Base-by-base conservation (phyloP, 2,113 vertebrate species). In the Macroglossus sobrinus region DNA sequence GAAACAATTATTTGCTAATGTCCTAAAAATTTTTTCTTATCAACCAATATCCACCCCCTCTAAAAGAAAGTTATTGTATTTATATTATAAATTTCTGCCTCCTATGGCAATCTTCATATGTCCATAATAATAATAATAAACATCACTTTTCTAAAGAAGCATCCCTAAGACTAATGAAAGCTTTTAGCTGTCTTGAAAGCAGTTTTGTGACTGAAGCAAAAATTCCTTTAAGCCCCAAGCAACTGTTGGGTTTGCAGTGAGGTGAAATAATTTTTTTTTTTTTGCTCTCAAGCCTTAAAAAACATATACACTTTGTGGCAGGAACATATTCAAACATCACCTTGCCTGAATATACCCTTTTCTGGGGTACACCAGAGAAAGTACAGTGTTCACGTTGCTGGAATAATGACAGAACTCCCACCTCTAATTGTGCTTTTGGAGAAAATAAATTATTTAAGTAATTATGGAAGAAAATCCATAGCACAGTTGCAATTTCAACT, bases 201-300 rank as follows among this genome's bases (percentile, higher is more conserved):
- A 85, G n/a, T 91, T 74, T 95, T 94, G 33, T 96, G 7, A 26
- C 86, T 86, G 53, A 97, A 96, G 86, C 76, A 33, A 68, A 94
- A 53, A 40, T 76, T 78, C 97, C 33, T 95, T 95, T 92, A 97
- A 97, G 91, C 86, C 5, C 18, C 79, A 93, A 92, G 76, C 95
- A 97, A 95, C 86, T 90, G 92, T 88, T 88, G 82, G 82, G 43
- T 91, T 90, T 97, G 85, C 94, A 89, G 30, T 82, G 47, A 94
- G 84, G 81, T 86, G 74, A 92, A 97, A 98, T 97, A 33, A 0
- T 38, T 95, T 96, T 97, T 38, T 95, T 96, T 97, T 98, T 98
- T 97, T 94, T 66, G 85, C 33, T 97, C 93, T 94, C 92, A 55
- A 95, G 94, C 96, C 92, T 97, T 92, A 97, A 96, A 97, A 98